A percentile compares a stretch with the other conserved stretches of the same genome.
phyloP scores from a whole-genome alignment of 2,797 vertebrate species.

The Lycodopsis pacificus region DNA sequence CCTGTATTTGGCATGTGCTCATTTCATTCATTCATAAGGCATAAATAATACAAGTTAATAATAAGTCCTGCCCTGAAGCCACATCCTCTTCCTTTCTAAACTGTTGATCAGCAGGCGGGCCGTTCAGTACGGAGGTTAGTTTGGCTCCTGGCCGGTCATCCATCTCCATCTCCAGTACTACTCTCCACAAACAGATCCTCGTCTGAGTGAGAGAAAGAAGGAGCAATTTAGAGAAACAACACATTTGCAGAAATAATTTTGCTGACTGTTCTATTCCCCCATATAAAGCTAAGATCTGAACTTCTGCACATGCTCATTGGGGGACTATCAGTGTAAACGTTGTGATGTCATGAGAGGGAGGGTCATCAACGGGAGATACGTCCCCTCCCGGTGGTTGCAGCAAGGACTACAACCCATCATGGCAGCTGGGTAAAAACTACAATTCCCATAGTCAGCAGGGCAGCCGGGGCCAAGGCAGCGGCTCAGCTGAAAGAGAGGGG shows the following conservation, averaged over 20 bases:
- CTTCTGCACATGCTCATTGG: neutral
- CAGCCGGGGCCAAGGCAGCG: too few species aligned
- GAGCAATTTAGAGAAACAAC: neutral
- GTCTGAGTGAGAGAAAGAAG: slow-evolving; percentile 49
- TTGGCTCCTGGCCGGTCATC: neutral
- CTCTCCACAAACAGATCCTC: slow-evolving; percentile 66
- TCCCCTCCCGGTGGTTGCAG: too few species aligned
- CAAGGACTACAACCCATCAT: too few species aligned
- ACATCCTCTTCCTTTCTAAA: slow-evolving; percentile 9
- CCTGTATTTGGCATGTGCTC: neutral
- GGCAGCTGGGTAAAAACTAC: too few species aligned
- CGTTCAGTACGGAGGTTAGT: neutral
- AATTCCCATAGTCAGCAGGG: too few species aligned
- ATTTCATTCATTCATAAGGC: slow-evolving; percentile 12
- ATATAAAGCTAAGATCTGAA: neutral
- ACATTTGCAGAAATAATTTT: neutral
- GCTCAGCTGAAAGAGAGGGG: too few species aligned
- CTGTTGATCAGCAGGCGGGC: slow-evolving; percentile 13
- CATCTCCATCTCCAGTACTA: slow-evolving; percentile 21
- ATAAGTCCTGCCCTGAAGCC: slow-evolving; percentile 23
- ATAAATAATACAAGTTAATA: slow-evolving; percentile 53
- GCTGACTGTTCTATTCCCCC: neutral
- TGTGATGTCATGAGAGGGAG: too few species aligned
- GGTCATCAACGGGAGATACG: too few species aligned
- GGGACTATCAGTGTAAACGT: neutral